A percentile compares a stretch with the other conserved stretches of the same genome.
phyloP scores from a whole-genome alignment of 2,888 invertebrate genomes.

The Brachynemurus nebulosus region DNA sequence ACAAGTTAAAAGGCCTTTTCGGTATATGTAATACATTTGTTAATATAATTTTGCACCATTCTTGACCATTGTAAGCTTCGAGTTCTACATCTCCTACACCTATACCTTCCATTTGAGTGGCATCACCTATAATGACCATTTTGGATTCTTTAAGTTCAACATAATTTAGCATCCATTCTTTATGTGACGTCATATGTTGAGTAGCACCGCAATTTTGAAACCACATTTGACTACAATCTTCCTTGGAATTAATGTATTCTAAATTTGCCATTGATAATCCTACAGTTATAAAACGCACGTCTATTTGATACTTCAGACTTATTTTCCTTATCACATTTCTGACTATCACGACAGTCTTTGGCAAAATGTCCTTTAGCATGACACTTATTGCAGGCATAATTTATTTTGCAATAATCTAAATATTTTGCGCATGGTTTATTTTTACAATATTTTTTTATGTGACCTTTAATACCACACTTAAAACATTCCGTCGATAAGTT shows the following conservation, averaged over 20 bases:
- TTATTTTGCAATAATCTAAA: constrained; percentile 20
- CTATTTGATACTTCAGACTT: too few species aligned
- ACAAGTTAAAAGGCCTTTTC: constrained; percentile 15
- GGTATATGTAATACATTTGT: constrained; percentile 9
- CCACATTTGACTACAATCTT: constrained; percentile 10
- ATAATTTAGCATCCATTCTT: constrained; percentile 3
- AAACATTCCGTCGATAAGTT: constrained; percentile 16
- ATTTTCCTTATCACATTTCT: too few species aligned
- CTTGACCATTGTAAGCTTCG: constrained; percentile 20
- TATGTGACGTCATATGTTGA: constrained; percentile 10
- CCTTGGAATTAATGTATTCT: constrained; percentile 8
- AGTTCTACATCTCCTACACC: too few species aligned
- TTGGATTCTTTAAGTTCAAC: constrained; percentile 11
- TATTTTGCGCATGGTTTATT: constrained; percentile 19
- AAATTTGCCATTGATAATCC: constrained; percentile 11
- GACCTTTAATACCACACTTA: constrained; percentile 17
- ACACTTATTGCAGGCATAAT: constrained; percentile 20
- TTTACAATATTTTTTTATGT: constrained; percentile 17
- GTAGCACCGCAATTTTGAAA: constrained; percentile 11
- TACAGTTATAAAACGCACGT: constrained; percentile 11
- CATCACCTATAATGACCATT: constrained; percentile 17
- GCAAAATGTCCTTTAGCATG: constrained; percentile 20
- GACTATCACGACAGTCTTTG: constrained; percentile 20
- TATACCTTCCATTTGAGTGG: constrained; percentile 18
- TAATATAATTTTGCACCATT: constrained; percentile 14